phyloP scores from a whole-genome alignment of 2,797 vertebrate genomes.

The Brachyrhaphis roseni region DNA sequence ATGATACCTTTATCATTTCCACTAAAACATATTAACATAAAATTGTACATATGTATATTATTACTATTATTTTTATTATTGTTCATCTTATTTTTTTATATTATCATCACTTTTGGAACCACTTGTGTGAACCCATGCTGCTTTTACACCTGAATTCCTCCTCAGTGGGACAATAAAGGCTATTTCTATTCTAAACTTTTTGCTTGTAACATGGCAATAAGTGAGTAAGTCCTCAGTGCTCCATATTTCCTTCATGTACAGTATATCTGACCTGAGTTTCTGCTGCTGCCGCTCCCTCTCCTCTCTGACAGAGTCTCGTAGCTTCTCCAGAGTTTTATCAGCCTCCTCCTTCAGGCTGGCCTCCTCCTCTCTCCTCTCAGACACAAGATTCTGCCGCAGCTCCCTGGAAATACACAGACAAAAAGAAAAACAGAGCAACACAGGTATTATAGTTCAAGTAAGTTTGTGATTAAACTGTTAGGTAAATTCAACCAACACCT shows the following conservation, averaged over 20 bases:
- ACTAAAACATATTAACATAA: no score
- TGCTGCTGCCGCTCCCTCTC: constrained; percentile 68
- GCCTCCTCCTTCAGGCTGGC: constrained; percentile 71
- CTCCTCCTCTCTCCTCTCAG: constrained; percentile 77
- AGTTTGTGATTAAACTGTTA: neutral
- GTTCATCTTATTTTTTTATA: no score
- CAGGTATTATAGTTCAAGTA: neutral
- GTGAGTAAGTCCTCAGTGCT: neutral
- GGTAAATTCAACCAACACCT: constrained; percentile 1
- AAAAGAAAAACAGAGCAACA: neutral
- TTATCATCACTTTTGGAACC: no score
- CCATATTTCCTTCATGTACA: neutral
- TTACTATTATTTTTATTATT: no score
- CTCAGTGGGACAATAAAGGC: no score
- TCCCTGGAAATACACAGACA: constrained; percentile 57
- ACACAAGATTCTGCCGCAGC: constrained; percentile 72
- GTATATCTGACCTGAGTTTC: constrained; percentile 83
- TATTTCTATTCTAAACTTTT: neutral
- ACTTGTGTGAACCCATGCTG: no score
- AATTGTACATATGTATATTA: no score
- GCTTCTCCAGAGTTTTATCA: constrained; percentile 54
- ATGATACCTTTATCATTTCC: no score
- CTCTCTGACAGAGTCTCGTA: constrained; percentile 60
- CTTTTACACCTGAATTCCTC: no score
- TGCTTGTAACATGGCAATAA: neutral